Conservation (phyloP, 1,140 invertebrate species). For the Drosophila carrolli region DNA sequence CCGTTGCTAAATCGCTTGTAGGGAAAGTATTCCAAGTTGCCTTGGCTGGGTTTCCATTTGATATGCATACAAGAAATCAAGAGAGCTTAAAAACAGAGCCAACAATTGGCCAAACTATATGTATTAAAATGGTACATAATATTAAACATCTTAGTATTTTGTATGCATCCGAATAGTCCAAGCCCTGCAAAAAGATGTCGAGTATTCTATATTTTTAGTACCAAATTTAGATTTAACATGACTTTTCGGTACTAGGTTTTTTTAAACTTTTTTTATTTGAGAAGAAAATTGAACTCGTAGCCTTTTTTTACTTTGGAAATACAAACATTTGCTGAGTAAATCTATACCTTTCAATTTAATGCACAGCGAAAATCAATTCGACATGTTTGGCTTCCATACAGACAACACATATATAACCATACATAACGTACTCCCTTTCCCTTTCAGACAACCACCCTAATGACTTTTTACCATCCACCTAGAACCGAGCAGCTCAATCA, state of each 20-base stretch:
- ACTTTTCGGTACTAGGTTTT: no score
- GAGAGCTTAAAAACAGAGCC: not conserved
- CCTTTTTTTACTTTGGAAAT: not conserved
- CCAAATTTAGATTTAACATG: no score
- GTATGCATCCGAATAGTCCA: no score
- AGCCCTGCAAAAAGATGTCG: no score
- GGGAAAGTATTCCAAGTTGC: constrained; percentile 5
- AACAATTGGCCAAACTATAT: not conserved
- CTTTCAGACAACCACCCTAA: constrained; percentile 13
- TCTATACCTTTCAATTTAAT: not conserved
- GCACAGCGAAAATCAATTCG: not conserved
- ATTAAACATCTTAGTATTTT: no score
- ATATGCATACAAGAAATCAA: constrained; percentile 40
- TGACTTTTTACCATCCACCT: constrained; percentile 38
- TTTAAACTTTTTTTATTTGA: no score
- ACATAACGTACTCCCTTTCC: not conserved
- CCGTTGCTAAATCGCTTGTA: constrained; percentile 20
- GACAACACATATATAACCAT: not conserved
- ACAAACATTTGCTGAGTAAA: constrained; percentile 18
- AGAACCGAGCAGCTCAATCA: constrained; percentile 55
- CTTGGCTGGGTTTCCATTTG: constrained; percentile 30
- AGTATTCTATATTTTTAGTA: no score
- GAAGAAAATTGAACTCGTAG: no score
- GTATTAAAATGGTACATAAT: not conserved
- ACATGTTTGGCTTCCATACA: constrained; percentile 14